A percentile compares a stretch with the other conserved stretches of the same genome.
Evolutionary conservation across 2,888 invertebrate genomes (phyloP).

Genomic region (Pterostichus madidus): DNA sequence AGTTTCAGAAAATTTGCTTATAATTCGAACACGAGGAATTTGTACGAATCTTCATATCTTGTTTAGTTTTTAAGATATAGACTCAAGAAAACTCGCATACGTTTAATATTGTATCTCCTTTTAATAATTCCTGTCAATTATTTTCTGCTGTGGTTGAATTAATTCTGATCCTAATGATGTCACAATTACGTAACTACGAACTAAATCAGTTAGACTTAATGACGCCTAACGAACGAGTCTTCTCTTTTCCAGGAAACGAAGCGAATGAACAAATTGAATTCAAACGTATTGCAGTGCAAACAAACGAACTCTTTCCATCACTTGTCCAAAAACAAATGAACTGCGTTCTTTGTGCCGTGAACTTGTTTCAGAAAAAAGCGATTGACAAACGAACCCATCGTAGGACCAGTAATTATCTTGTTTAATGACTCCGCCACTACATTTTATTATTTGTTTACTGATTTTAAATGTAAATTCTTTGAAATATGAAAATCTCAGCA

Average conservation of each 20-base stretch:
- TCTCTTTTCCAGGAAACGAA: conserved; percentile 11
- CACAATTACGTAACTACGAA: conserved; percentile 18
- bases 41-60: too few species aligned
- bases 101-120: too few species aligned
- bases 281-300: conserved; percentile 19
- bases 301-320: conserved; percentile 20
- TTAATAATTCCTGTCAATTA: too few species aligned
- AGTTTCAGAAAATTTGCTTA: too few species aligned
- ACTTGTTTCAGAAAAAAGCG: background rate
- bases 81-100: too few species aligned
- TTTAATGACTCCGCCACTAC: background rate
- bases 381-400: background rate
- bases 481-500: too few species aligned
- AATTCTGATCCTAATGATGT: conserved; percentile 14
- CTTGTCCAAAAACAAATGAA: conserved; percentile 34
- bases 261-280: conserved; percentile 35
- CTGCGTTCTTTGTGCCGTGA: background rate
- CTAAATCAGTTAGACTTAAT: conserved; percentile 34
- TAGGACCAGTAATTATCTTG: background rate
- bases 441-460: too few species aligned
- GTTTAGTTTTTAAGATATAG: too few species aligned
- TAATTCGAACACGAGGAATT: too few species aligned
- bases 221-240: conserved; percentile 27
- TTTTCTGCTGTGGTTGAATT: background rate
- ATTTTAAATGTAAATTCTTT: too few species aligned